Evolutionary conservation across 2,797 vertebrate species (phyloP).

Genomic region (Sebastiscus tertius): DNA sequence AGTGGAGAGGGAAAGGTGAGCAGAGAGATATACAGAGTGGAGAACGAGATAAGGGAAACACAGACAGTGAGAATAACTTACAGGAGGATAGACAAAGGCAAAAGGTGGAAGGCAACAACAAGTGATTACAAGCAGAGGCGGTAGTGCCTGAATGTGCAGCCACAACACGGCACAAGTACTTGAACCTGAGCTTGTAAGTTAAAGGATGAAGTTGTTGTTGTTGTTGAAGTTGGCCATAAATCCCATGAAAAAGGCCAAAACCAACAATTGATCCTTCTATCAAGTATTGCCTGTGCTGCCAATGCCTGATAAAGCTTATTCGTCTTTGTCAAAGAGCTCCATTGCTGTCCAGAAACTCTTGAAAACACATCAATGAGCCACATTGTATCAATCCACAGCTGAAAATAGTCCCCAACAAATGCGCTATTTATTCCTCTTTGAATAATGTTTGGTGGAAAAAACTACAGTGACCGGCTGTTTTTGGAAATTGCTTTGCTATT

Average conservation of each 20-base stretch:
- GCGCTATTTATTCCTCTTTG: background rate
- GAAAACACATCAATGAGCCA: background rate
- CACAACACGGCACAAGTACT: background rate
- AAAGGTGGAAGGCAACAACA: background rate
- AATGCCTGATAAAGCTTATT: background rate
- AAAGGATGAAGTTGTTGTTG: background rate
- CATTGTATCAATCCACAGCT: background rate
- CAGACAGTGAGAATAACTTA: constrained; percentile 29
- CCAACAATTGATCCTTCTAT: background rate
- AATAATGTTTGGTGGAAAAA: background rate
- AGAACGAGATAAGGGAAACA: constrained; percentile 30
- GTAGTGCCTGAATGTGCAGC: background rate
- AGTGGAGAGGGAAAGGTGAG: constrained; percentile 19
- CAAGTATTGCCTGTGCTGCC: background rate
- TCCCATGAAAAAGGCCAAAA: background rate
- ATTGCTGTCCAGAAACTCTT: background rate
- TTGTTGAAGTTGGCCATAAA: background rate
- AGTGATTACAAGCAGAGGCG: background rate
- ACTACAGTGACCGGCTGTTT: background rate
- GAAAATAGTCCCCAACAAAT: background rate
- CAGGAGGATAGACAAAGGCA: constrained; percentile 2
- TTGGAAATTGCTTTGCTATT: background rate
- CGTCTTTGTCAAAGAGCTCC: background rate
- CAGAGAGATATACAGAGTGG: background rate
- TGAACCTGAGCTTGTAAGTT: background rate